Evolutionary conservation across 2,797 vertebrate genomes (phyloP), one percentile per base, ranked within the genome.

Genomic region (Hydrophis major): DNA sequence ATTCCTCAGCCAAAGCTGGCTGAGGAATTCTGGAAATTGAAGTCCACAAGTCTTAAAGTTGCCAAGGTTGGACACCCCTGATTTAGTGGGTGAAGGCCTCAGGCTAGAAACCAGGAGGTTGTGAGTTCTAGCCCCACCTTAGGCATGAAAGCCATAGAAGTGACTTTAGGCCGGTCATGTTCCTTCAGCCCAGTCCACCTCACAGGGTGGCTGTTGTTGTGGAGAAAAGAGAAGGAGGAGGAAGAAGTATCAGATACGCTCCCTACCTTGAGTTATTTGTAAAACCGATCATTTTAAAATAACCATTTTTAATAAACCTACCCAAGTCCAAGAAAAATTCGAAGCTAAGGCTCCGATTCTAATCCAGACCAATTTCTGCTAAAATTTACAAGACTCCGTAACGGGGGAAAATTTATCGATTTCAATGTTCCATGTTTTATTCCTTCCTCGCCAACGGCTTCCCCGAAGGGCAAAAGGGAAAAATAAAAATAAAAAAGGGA

Each of bases 371-470:
- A 12, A 6, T 25, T 69, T 5, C 16, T 32, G n/a, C 16, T 60
- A 20, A 20, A 22, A 20, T 59, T 57, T 27, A 55, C 50, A 61
- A 2, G 25, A 4, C 57, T 20, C 20, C 2, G 16, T 32, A 28
- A 47, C 0, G 11, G 55, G 7, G 3, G 3, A 37, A 14, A 12
- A 2, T 2, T 22, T 1, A 22, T 28, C 3, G 1, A 32, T 55
- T 87, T 27, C 10, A 74, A 2, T 5, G 12, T 2, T 25, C 22
- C 32, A 1, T 6, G 8, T 47, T 63, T 20, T 74, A 47, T 8
- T 55, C 11, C 22, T 28, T 66, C 86, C 27, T 20, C 27, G 27
- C 22, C 6, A 8, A 47, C 0, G 47, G 27, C 28, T 28, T 37
- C 90, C 57, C 57, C 8, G 56, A 5, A 32, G 27, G 11, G 0